Percentiles rank a stretch among this genome's conserved stretches.
Conservation (phyloP, 2,113 vertebrate genomes). For the Rhegmatorhina hoffmannsi region DNA sequence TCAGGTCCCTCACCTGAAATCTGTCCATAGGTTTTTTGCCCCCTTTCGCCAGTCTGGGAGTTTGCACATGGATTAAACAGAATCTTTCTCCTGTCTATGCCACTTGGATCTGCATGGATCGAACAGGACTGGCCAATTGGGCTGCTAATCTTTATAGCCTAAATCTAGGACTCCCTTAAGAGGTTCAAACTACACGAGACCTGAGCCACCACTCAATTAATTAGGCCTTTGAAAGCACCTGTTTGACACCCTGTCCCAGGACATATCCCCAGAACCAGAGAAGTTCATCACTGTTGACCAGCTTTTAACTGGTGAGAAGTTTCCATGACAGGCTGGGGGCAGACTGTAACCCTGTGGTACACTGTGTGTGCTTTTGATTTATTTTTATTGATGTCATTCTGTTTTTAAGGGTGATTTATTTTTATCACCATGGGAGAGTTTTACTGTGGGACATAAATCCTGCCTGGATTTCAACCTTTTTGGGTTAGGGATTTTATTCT, state of each 20-base stretch:
- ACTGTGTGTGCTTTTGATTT: conserved; percentile 33
- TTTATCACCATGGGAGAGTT: conserved; percentile 42
- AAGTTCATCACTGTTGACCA: not conserved
- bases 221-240: not conserved
- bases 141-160: not conserved
- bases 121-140: not conserved
- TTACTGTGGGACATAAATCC: conserved; percentile 45
- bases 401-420: conserved; percentile 67
- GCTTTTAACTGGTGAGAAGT: not conserved
- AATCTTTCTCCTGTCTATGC: not conserved
- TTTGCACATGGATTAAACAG: not conserved
- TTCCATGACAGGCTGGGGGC: not conserved
- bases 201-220: not conserved
- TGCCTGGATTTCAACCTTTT: conserved; percentile 44
- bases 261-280: not conserved
- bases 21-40: rapidly evolving
- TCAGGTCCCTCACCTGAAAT: not conserved
- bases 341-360: not conserved
- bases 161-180: not conserved
- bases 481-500: conserved; percentile 54
- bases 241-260: not conserved
- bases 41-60: not conserved
- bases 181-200: not conserved
- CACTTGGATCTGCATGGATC: rapidly evolving
- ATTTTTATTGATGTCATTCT: conserved; percentile 62